These are phyloP conservation scores for Trachelus iudaicus DNA, from an alignment of 2,888 invertebrate species.

Conservation along the genomic window DNA sequence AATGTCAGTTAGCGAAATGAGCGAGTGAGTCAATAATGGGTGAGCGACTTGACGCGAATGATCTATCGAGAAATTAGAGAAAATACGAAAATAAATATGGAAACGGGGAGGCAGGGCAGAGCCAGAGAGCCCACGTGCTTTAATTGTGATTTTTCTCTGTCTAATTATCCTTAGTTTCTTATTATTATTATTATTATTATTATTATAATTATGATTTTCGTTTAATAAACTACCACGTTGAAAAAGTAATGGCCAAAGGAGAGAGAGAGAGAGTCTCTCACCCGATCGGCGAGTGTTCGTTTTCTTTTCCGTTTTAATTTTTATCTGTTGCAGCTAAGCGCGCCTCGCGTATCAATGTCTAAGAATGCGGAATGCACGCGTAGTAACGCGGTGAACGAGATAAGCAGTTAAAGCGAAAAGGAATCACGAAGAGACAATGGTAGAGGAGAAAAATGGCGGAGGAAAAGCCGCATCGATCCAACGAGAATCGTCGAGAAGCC, in stretches of 20 bases:
- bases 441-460: too few species aligned
- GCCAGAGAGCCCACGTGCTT: slow-evolving; percentile 53
- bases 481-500: slow-evolving; percentile 1
- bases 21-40: slow-evolving; percentile 8
- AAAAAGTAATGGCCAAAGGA: slow-evolving; percentile 34
- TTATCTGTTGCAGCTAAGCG: too few species aligned
- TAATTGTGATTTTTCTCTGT: slow-evolving; percentile 60
- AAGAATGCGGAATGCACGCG: too few species aligned
- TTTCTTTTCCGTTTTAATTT: too few species aligned
- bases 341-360: too few species aligned
- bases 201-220: slow-evolving; percentile 60
- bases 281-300: too few species aligned
- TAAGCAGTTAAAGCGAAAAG: too few species aligned
- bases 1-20: slow-evolving; percentile 6
- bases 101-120: slow-evolving; percentile 30
- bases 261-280: too few species aligned
- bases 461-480: too few species aligned
- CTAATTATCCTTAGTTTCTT: slow-evolving; percentile 51
- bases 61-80: slow-evolving; percentile 24
- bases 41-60: slow-evolving; percentile 17
- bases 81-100: slow-evolving; percentile 19
- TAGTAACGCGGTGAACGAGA: too few species aligned
- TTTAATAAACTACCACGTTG: slow-evolving; percentile 63
- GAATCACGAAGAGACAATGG: too few species aligned
- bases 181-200: slow-evolving; percentile 51